Conservation (phyloP, 1,140 invertebrate species). For the Lepidurus couesii region DNA sequence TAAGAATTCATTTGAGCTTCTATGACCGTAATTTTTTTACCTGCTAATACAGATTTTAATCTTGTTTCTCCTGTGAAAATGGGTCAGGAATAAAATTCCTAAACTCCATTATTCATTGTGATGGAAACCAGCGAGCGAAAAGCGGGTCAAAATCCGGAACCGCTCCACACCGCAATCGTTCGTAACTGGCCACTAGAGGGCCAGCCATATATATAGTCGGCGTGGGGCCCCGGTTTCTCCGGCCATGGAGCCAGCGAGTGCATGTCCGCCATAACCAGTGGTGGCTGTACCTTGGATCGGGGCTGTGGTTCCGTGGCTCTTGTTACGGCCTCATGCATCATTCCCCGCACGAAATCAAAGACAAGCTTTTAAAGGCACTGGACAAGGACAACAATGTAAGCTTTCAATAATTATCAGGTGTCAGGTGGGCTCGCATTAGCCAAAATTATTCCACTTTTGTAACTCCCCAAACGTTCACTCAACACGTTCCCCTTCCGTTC, state of each 20-base stretch:
- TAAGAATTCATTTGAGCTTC: too few relatives aligned
- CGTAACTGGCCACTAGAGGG: background rate
- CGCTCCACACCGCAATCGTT: background rate
- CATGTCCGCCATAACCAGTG: conserved; percentile 47
- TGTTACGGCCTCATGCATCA: conserved; percentile 51
- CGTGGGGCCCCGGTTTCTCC: conserved; percentile 4
- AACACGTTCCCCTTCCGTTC: background rate
- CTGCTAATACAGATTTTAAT: background rate
- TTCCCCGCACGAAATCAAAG: conserved; percentile 55
- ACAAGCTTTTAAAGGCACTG: conserved; percentile 56
- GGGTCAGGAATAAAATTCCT: too few relatives aligned
- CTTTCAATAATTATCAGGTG: conserved; percentile 32
- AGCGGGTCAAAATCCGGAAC: background rate
- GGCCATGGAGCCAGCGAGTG: conserved; percentile 38
- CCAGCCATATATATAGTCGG: conserved; percentile 22
- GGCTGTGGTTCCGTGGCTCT: conserved; percentile 45
- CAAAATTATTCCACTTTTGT: conserved; percentile 8
- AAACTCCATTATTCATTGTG: background rate
- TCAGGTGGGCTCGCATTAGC: conserved; percentile 17
- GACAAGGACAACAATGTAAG: conserved; percentile 60
- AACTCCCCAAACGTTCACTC: conserved; percentile 4
- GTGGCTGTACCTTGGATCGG: conserved; percentile 45
- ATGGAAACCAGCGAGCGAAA: background rate
- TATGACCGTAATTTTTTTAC: too few relatives aligned
- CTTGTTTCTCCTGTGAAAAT: background rate